Evolutionary conservation across 2,113 vertebrate species (phyloP).

Genomic region (Psilopogon haemacephalus): DNA sequence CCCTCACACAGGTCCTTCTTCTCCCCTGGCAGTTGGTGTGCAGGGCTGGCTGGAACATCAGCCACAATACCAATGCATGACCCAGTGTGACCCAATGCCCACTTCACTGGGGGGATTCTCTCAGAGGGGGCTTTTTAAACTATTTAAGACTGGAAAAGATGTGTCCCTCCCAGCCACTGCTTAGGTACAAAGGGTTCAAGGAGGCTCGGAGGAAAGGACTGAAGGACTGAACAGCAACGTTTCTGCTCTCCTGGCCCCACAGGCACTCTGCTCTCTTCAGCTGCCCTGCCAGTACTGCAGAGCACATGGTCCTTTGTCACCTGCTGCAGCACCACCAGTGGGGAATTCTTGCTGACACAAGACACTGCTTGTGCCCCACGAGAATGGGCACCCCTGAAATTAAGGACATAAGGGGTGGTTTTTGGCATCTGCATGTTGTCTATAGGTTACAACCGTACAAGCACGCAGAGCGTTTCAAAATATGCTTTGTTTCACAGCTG

Average conservation of each 20-base stretch:
- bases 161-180: not conserved
- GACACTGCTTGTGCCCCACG: not conserved
- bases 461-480: not conserved
- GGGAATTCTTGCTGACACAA: not conserved
- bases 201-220: not conserved
- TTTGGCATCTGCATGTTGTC: not conserved
- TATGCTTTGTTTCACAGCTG: not conserved
- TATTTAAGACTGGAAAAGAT: not conserved
- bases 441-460: not conserved
- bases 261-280: not conserved
- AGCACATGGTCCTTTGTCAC: not conserved
- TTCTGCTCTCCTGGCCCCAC: not conserved
- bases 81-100: slow-evolving; percentile 38
- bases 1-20: not conserved
- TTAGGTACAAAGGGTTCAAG: not conserved
- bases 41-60: slow-evolving; percentile 43
- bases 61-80: slow-evolving; percentile 52
- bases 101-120: not conserved
- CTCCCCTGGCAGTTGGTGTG: not conserved
- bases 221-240: not conserved
- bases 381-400: not conserved
- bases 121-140: not conserved
- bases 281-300: not conserved
- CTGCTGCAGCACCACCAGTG: rapidly evolving
- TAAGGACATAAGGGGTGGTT: not conserved